Evolutionary conservation across 2,113 vertebrate species (phyloP).

Genomic region (Grammomys dolichurus): DNA sequence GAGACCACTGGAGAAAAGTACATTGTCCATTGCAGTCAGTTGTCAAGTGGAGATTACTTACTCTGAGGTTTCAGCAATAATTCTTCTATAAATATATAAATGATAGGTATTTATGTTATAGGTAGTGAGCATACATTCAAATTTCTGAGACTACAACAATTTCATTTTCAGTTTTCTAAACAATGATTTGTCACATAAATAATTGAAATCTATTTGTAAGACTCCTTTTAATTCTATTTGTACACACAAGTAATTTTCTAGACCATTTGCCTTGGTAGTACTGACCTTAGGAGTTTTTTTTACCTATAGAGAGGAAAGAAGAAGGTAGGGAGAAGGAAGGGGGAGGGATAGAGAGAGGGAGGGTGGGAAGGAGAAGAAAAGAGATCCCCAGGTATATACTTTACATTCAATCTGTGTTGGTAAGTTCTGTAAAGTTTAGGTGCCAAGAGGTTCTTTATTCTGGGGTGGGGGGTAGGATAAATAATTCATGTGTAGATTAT

Average conservation of each 20-base stretch:
- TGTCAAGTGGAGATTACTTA: not conserved
- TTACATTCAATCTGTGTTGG: not conserved
- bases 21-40: not conserved
- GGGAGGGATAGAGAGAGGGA: not conserved
- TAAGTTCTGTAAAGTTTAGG: constrained; percentile 27
- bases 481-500: constrained; percentile 53
- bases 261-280: constrained; percentile 33
- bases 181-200: constrained; percentile 62
- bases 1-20: not conserved
- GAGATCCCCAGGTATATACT: not conserved
- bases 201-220: constrained; percentile 37
- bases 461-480: constrained; percentile 43
- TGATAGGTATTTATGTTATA: constrained; percentile 27
- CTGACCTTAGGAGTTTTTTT: not conserved
- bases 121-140: not conserved
- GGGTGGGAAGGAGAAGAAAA: not conserved
- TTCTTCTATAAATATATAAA: constrained; percentile 24
- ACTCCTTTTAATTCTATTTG: constrained; percentile 50
- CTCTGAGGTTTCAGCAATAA: constrained; percentile 51
- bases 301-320: not conserved
- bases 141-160: constrained; percentile 1
- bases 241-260: constrained; percentile 46
- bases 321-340: not conserved
- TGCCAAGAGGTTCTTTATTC: constrained; percentile 51
- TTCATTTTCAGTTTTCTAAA: constrained; percentile 48